Evolutionary conservation across 2,797 vertebrate species (phyloP).

Genomic region (Adelosebastes latens): DNA sequence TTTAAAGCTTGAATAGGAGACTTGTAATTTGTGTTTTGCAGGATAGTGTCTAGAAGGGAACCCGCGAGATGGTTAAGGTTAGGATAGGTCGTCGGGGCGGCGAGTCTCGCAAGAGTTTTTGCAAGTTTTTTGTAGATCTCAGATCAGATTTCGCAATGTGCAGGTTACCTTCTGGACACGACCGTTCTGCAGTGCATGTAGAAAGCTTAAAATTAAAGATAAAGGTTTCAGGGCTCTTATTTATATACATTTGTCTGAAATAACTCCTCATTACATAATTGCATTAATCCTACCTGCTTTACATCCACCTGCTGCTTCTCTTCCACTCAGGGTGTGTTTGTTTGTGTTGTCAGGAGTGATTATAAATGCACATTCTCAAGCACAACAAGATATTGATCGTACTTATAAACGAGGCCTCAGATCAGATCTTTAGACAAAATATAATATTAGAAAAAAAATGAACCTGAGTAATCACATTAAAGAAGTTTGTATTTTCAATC

Average conservation of each 20-base stretch:
- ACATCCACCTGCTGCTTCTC: not conserved
- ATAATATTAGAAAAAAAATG: not conserved
- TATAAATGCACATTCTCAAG: not conserved
- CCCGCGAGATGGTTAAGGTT: too few species aligned
- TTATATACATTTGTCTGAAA: not conserved
- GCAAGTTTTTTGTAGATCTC: too few species aligned
- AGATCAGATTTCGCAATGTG: fast-evolving
- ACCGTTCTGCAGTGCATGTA: not conserved
- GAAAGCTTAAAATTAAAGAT: not conserved
- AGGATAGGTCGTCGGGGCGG: too few species aligned
- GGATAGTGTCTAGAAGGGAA: fast-evolving
- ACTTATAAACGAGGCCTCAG: not conserved
- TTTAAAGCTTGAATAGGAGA: not conserved
- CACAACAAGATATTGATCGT: too few species aligned
- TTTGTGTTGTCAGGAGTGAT: not conserved
- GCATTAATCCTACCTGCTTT: not conserved
- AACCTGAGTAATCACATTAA: not conserved
- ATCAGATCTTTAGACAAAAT: not conserved
- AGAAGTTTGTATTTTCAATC: not conserved
- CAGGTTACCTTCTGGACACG: too few species aligned
- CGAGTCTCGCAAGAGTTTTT: too few species aligned
- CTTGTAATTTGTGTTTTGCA: not conserved
- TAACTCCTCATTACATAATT: too few species aligned
- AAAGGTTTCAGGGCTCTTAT: not conserved
- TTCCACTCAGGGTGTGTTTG: not conserved